Conservation (phyloP, 2,113 vertebrate species). For the Phoenicopterus ruber region DNA sequence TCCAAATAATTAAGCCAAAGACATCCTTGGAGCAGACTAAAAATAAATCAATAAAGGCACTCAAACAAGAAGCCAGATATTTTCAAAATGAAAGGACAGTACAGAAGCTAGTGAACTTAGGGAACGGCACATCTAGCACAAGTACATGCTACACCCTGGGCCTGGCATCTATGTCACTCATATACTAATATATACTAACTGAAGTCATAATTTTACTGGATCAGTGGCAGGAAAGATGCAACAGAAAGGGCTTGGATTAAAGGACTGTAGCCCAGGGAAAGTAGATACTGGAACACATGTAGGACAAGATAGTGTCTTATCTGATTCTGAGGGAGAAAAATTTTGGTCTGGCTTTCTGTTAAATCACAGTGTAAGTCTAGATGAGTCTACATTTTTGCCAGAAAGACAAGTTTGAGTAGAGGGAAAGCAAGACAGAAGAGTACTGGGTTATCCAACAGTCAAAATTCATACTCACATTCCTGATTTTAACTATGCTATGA, state of each 20-base stretch:
- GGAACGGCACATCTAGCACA: background rate
- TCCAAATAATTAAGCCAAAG: background rate
- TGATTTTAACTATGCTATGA: background rate
- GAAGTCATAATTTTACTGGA: background rate
- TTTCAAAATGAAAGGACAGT: background rate
- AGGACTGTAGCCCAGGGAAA: background rate
- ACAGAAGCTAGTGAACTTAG: background rate
- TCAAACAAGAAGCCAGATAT: background rate
- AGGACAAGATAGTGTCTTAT: background rate
- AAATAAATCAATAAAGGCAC: background rate
- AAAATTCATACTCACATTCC: background rate
- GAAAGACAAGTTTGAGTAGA: background rate
- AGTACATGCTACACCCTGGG: background rate
- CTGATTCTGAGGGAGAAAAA: background rate
- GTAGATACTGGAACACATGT: background rate
- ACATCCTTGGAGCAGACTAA: background rate
- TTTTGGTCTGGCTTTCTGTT: background rate
- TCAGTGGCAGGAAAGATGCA: background rate
- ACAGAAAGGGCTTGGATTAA: background rate
- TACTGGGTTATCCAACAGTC: background rate
- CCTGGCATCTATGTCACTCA: background rate
- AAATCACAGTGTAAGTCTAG: background rate
- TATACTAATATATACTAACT: background rate
- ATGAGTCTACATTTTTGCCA: background rate
- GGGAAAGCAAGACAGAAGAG: background rate